phyloP scores from a whole-genome alignment of 2,888 invertebrate species.

The Celastrina argiolus region DNA sequence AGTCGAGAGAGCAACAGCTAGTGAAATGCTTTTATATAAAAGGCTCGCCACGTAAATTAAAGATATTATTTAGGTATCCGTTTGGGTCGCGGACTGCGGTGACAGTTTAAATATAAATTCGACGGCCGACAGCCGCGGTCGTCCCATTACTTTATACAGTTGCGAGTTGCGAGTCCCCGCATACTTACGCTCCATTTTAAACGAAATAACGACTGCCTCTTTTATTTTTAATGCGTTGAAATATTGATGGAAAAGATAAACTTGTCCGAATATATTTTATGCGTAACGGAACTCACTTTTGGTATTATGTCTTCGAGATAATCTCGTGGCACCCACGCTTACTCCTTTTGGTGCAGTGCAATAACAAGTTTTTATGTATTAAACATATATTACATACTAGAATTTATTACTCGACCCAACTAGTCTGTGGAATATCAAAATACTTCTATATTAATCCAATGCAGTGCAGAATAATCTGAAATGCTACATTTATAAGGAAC shows the following conservation, averaged over 20 bases:
- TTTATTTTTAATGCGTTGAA: conserved; percentile 33
- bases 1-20: background rate
- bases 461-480: too few species aligned
- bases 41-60: conserved; percentile 50
- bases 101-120: conserved; percentile 53
- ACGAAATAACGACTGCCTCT: conserved; percentile 38
- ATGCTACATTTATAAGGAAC: too few species aligned
- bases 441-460: too few species aligned
- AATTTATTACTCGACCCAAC: too few species aligned
- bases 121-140: conserved; percentile 44
- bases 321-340: conserved; percentile 14
- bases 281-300: conserved; percentile 20
- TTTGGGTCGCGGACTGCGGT: conserved; percentile 32
- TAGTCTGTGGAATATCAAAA: too few species aligned
- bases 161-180: conserved; percentile 43
- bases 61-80: conserved; percentile 55
- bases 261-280: conserved; percentile 27
- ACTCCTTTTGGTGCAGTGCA: background rate
- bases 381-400: background rate
- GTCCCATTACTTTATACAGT: conserved; percentile 50
- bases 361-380: background rate
- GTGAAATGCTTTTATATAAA: background rate
- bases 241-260: conserved; percentile 34
- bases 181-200: conserved; percentile 50
- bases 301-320: conserved; percentile 26